phyloP scores from a whole-genome alignment of 1,140 invertebrate species.

The Ceratina australensis region DNA sequence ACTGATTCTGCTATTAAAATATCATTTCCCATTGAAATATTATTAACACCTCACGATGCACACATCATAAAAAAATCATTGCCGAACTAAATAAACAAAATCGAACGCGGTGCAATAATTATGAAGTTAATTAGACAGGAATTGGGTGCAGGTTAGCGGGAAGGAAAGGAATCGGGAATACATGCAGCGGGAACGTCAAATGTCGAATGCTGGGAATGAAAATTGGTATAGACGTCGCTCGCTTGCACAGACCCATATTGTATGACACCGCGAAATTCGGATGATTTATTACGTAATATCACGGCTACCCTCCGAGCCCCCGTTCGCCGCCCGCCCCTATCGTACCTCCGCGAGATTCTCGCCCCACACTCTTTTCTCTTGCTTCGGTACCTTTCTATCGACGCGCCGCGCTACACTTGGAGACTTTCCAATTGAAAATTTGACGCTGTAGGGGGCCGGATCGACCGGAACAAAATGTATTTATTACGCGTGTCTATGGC shows the following conservation, averaged over 20 bases:
- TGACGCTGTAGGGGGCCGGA: constrained; percentile 58
- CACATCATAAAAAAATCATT: no score
- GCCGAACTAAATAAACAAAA: no score
- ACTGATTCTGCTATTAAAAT: no score
- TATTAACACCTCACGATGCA: no score
- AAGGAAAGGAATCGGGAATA: constrained; percentile 18
- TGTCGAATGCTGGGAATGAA: constrained; percentile 61
- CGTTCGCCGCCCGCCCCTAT: background rate
- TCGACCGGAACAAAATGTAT: no score
- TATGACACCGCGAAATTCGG: constrained; percentile 67
- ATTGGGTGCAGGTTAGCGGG: background rate
- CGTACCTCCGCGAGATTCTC: background rate
- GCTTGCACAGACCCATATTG: constrained; percentile 60
- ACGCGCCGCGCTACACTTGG: constrained; percentile 13
- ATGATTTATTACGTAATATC: constrained; percentile 72
- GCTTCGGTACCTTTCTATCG: constrained; percentile 5
- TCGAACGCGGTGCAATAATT: no score
- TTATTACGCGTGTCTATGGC: no score
- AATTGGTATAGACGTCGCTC: constrained; percentile 67
- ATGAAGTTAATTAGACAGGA: no score
- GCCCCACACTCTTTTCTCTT: background rate
- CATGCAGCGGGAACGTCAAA: constrained; percentile 53
- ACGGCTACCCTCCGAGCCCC: constrained; percentile 31
- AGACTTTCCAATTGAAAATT: constrained; percentile 64
- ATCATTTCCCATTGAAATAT: no score